A percentile compares a stretch with the other conserved stretches of the same genome.
Evolutionary conservation across 1,140 invertebrate species (phyloP).

Genomic region (Cyclargus thomasi): DNA sequence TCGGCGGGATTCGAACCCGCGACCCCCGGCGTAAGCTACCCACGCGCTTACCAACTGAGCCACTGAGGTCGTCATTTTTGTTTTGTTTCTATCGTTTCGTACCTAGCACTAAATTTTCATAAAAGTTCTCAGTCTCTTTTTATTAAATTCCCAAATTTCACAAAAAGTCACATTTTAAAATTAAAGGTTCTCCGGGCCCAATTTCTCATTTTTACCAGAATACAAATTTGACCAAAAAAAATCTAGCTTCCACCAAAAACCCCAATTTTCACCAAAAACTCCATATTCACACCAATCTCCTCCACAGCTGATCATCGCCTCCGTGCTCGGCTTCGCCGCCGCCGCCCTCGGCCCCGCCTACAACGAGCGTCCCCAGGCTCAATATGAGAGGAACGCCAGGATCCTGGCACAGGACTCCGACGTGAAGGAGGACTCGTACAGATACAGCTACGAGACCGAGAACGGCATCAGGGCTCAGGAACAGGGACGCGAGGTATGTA

Average conservation of each 20-base stretch:
- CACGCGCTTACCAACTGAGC: too few relatives aligned
- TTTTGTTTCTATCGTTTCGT: too few relatives aligned
- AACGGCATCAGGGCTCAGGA: constrained; percentile 67
- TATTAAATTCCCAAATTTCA: too few relatives aligned
- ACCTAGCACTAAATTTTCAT: too few relatives aligned
- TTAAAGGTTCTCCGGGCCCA: too few relatives aligned
- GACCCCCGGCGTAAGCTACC: too few relatives aligned
- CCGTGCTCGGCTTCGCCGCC: constrained; percentile 31
- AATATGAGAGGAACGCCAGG: constrained; percentile 53
- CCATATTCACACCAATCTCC: constrained; percentile 15
- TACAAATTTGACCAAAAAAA: not conserved
- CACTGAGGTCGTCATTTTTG: too few relatives aligned
- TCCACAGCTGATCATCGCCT: constrained; percentile 47
- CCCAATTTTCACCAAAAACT: not conserved
- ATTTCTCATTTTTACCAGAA: not conserved
- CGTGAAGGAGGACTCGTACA: constrained; percentile 62
- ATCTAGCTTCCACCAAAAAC: not conserved
- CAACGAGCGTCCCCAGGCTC: constrained; percentile 52
- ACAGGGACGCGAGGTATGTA: constrained; percentile 58
- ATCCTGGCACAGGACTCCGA: constrained; percentile 59
- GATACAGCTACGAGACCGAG: constrained; percentile 65
- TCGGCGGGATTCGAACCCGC: too few relatives aligned
- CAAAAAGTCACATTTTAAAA: too few relatives aligned
- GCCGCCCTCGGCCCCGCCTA: constrained; percentile 52
- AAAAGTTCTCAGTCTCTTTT: too few relatives aligned